Percentiles rank a stretch among this genome's conserved stretches.
phyloP scores from a whole-genome alignment of 30 jellyfish, hydroid and myxozoan species.

The Aurelia coerulea region DNA sequence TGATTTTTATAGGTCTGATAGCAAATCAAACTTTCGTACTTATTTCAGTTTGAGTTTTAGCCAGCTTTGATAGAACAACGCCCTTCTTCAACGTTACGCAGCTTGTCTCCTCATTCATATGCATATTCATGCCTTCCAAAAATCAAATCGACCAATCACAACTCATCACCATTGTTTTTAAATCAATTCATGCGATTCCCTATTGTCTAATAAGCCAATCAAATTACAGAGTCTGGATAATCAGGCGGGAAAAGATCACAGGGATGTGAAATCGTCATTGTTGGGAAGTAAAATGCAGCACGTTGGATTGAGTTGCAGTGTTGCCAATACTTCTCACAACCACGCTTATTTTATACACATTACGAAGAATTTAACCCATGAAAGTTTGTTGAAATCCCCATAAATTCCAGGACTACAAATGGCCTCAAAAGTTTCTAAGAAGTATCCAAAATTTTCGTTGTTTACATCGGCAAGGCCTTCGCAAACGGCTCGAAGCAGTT shows the following conservation, averaged over 20 bases:
- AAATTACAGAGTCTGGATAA: neutral
- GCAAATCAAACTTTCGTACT: conserved; percentile 18
- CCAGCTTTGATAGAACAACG: conserved; percentile 72
- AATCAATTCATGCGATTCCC: conserved; percentile 1
- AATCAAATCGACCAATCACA: conserved; percentile 59
- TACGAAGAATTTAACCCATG: too few relatives aligned
- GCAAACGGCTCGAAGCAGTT: too few relatives aligned
- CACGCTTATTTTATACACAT: too few relatives aligned
- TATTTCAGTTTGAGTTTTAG: neutral
- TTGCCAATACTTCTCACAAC: too few relatives aligned
- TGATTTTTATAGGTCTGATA: conserved; percentile 36
- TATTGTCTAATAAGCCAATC: conserved; percentile 49
- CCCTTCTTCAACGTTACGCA: conserved; percentile 91
- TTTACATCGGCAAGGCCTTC: too few relatives aligned
- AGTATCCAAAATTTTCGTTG: too few relatives aligned
- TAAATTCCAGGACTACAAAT: too few relatives aligned
- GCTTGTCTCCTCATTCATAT: conserved; percentile 62
- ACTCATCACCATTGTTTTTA: conserved; percentile 1
- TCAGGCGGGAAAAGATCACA: conserved; percentile 67
- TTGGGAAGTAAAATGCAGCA: neutral
- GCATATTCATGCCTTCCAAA: conserved; percentile 54
- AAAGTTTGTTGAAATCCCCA: too few relatives aligned
- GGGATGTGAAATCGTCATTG: neutral
- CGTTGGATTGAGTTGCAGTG: neutral
- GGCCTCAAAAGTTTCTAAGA: too few relatives aligned